Conservation (phyloP, 1,140 invertebrate species). For the Apis cerana region DNA sequence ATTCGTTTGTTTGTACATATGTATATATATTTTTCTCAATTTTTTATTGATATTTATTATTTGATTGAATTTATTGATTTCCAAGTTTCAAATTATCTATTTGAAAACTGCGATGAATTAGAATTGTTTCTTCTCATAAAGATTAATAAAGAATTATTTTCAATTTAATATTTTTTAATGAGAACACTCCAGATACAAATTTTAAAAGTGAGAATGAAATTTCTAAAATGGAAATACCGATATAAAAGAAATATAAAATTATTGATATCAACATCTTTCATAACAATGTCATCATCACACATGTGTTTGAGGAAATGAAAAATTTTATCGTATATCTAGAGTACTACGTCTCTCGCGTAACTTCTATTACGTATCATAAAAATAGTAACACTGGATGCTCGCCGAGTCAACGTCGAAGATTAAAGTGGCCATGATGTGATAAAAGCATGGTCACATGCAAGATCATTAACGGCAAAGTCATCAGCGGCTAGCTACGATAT, state of each 20-base stretch:
- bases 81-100: no score
- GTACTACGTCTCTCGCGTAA: not conserved
- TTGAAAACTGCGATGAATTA: no score
- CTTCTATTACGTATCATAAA: not conserved
- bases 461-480: conserved; percentile 37
- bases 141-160: no score
- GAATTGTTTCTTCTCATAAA: no score
- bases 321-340: no score
- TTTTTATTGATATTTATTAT: no score
- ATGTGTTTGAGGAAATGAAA: not conserved
- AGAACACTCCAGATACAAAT: no score
- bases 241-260: not conserved
- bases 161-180: no score
- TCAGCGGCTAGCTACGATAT: conserved; percentile 17
- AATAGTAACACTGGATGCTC: not conserved
- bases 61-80: no score
- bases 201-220: no score
- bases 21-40: no score
- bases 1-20: no score
- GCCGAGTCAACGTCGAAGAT: conserved; percentile 20
- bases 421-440: conserved; percentile 25
- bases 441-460: conserved; percentile 11
- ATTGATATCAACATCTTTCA: not conserved
- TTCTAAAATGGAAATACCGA: not conserved
- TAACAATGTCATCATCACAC: not conserved